phyloP scores from a whole-genome alignment of 2,113 vertebrate species.

The Chionis minor region DNA sequence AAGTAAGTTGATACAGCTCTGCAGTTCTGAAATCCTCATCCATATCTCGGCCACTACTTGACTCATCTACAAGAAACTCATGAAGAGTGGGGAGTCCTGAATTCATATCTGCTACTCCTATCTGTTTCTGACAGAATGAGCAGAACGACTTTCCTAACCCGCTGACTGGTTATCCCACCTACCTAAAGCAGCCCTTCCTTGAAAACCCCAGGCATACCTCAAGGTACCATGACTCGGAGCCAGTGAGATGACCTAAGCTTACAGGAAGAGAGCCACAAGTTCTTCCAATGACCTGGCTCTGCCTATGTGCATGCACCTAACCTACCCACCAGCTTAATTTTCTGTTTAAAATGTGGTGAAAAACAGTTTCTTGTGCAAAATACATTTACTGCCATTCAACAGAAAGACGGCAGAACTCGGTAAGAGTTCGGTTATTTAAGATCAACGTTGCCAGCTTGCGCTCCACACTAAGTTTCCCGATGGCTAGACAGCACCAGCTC shows the following conservation, averaged over 20 bases:
- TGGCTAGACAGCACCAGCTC: accelerated
- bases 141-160: neutral
- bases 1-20: neutral
- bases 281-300: neutral
- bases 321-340: neutral
- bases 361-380: neutral
- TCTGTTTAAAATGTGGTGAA: neutral
- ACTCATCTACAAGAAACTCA: neutral
- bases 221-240: neutral
- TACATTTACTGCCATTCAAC: neutral
- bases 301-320: neutral
- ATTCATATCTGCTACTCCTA: neutral
- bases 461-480: neutral
- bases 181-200: neutral
- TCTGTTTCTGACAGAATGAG: neutral
- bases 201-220: neutral
- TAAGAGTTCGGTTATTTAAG: neutral
- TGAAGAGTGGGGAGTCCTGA: neutral
- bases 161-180: neutral
- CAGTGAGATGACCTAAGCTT: neutral
- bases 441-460: neutral
- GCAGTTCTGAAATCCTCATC: neutral
- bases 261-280: neutral
- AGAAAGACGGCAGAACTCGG: neutral
- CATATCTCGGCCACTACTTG: neutral